Conservation (phyloP, 1,140 invertebrate species). For the Nixonia krombeini region DNA sequence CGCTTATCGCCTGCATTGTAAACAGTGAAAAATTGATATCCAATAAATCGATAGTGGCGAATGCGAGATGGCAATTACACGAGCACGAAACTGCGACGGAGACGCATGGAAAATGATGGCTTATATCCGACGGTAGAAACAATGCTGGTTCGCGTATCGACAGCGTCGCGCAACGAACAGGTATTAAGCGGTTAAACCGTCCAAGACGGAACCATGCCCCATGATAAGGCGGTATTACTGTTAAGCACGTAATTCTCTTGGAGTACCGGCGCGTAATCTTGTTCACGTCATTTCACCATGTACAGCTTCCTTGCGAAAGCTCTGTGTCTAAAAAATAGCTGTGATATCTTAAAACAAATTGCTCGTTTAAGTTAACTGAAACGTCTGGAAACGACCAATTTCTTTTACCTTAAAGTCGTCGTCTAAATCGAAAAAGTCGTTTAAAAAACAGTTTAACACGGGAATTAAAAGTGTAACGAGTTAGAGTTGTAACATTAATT, state of each 20-base stretch:
- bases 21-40: too few relatives aligned
- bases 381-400: too few relatives aligned
- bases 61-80: constrained; percentile 5
- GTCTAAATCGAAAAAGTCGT: too few relatives aligned
- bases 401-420: too few relatives aligned
- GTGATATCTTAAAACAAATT: constrained; percentile 17
- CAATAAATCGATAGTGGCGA: not conserved
- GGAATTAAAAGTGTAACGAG: too few relatives aligned
- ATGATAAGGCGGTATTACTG: constrained; percentile 30
- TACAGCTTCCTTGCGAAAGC: constrained; percentile 1
- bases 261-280: constrained; percentile 4
- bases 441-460: too few relatives aligned
- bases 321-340: not conserved
- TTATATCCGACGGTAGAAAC: constrained; percentile 14
- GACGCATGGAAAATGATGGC: constrained; percentile 5
- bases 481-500: too few relatives aligned
- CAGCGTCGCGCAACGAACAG: constrained; percentile 6
- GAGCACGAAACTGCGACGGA: not conserved
- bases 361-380: constrained; percentile 1
- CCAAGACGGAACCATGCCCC: constrained; percentile 14
- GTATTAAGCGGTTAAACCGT: constrained; percentile 28
- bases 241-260: constrained; percentile 19
- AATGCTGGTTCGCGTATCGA: constrained; percentile 15
- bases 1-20: too few relatives aligned
- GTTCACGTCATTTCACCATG: constrained; percentile 7